Base-by-base conservation (phyloP, 1,140 invertebrate species). In the Campoletis sonorensis region DNA sequence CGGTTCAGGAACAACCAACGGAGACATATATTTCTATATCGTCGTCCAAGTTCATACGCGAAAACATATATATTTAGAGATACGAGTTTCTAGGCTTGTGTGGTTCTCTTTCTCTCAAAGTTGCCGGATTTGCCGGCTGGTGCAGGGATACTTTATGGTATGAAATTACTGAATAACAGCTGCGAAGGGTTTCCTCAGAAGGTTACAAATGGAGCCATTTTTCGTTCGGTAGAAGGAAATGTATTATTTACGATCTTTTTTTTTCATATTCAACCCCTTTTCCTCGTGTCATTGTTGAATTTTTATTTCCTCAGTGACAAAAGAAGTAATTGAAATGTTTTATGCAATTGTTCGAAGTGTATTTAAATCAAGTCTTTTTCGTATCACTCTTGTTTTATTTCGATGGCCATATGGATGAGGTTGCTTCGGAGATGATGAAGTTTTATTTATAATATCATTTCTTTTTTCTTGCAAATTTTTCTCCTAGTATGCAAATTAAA, bases 131-230 rank as follows among this genome's bases (percentile, higher is more conserved):
- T 26, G 21, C 21, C 61, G 11, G 23, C 23, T 64, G 61, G n/a
- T 26, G 23, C 61, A 64, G 61, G 23, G 61, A n/a, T 26, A 26
- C 61, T 64, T 64, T 64, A 64, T 64, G 23, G 23, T 64, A 5
- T 64, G 61, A 23, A 64, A 64, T 64, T 64, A 64, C 23, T 16
- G 61, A 64, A 64, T 64, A 64, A 64, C 21, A 64, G 18, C 23
- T 64, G 21, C 11, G 11, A 64, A 64, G 23, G 61, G 61, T 64
- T 58, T 58, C 13, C 54, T 58, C n/a, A 64, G 23, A 18, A n/a
- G 16, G 51, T 54, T 54, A 54, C n/a, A 45, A 8, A 54, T 18
- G 51, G n/a, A n/a, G 18, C 0, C 4, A 8, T n/a, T 54, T 64
- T 26, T 64, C 18, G 27, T 3, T 13, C 61, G 0, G 11, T 27